Base-by-base conservation (phyloP, 2,113 vertebrate species). In the Bucco capensis region DNA sequence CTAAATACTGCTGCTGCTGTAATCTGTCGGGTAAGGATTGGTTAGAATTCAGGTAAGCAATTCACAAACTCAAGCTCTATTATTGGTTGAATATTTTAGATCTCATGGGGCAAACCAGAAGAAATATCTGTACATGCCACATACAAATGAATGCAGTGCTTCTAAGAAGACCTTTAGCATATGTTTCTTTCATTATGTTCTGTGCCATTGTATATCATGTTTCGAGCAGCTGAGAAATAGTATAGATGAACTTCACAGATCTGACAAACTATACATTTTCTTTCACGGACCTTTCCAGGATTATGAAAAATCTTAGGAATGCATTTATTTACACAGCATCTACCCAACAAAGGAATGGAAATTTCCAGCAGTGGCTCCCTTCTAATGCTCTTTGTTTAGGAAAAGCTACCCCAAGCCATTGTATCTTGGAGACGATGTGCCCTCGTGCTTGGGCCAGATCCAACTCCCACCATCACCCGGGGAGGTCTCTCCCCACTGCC, bases 321-420 rank as follows among this genome's bases (percentile, higher is more conserved):
- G 91, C 95, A 74, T 96, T 95, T 96, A 95, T 96, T 95, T 96
- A 96, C 92, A 87, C 94, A 94, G 95, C 89, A 96, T 94, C 96
- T 90, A 79, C 67, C 44, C 94, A 85, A 95, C 96, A 96, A 96
- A 96, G 91, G 92, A 93, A 92, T 96, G 95, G 95, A 96, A 96
- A 94, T 96, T 96, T 95, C 96, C 95, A 87, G 94, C 96, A 94
- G 95, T 93, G 92, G 89, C 92, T 94, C 84, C 77, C 30, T 81
- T 72, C 79, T 90, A 92, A 58, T 74, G 85, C 72, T 70, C 92
- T 94, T 97, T 95, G 82, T 95, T 94, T 94, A 89, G 92, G 51
- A 92, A 90, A 96, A 94, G 83, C 95, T 80, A 94, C 86, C 82
- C 90, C 83, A 96, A 79, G 93, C 96, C 92, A 94, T 92, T 94